Evolutionary conservation across 1,140 invertebrate genomes (phyloP), one percentile per base, ranked within the genome.

Genomic region (Helicoverpa armigera): DNA sequence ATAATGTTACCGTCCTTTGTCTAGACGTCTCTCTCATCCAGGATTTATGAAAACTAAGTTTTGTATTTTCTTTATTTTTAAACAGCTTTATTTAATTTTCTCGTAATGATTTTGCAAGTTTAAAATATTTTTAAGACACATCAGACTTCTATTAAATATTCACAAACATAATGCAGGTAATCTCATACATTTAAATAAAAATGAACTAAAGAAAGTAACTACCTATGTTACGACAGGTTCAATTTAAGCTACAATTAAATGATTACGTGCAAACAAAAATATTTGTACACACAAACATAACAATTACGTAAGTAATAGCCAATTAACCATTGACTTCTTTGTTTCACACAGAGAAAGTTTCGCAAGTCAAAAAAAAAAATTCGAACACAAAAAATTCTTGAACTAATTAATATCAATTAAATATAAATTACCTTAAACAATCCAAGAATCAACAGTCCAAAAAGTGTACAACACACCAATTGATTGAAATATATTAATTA

Each of bases 381-480:
- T 61, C 51, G 7, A 74, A 78, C 60, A 48, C 63, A 9, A 54
- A 58, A 56, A 61, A 51, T 43, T 14, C 65, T 43, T 60, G 48
- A 69, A 67, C 16, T 78, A 77, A 65, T 58, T 67, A 58, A 74
- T 69, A 79, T 69, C 14, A 77, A 78, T 75, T 51, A 31, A 54
- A 82, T 69, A 72, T 60, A 69, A 80, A 84, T 90, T 92, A 92
- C 91, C 90, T 91, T 76, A 72, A 23, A 65, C 76, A 86, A 86
- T 85, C 82, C 86, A 83, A 86, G 86, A 86, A 85, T 67, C 77
- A 77, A 80, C 80, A 90, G 81, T 89, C 89, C 87, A 83, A 87
- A 83, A 85, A 88, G 84, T 85, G 77, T 84, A 73, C 83, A 87
- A 81, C 85, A 89, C 83, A 85, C 63, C 81, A 84, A 86, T 90